These are phyloP conservation scores for Pyrrhia umbra DNA, from an alignment of 2,888 invertebrate species.

Conservation along the genomic window DNA sequence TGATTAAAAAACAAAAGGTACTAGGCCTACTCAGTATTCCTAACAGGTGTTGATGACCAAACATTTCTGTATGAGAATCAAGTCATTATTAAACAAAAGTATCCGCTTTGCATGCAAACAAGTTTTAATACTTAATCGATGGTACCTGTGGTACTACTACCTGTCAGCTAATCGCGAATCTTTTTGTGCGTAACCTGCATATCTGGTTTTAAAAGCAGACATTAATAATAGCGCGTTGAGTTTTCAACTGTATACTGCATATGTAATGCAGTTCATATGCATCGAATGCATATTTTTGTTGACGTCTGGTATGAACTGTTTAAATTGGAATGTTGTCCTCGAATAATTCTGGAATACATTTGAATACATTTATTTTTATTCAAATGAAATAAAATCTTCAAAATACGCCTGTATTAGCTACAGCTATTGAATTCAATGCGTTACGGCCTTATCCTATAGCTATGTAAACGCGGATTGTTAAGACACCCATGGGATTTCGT, in stretches of 20 bases:
- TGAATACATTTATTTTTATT: constrained; percentile 33
- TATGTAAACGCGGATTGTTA: constrained; percentile 24
- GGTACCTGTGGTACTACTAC: constrained; percentile 21
- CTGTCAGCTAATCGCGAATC: constrained; percentile 40
- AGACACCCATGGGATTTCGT: constrained; percentile 32
- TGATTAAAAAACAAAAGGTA: constrained; percentile 40
- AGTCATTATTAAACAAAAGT: constrained; percentile 42
- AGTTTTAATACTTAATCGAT: constrained; percentile 52
- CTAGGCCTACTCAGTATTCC: constrained; percentile 34
- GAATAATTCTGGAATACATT: constrained; percentile 44
- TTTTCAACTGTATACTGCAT: constrained; percentile 22
- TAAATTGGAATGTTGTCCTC: constrained; percentile 39
- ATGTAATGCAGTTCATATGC: constrained; percentile 28
- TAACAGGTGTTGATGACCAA: constrained; percentile 31
- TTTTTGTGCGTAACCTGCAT: constrained; percentile 39
- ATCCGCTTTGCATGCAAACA: constrained; percentile 49
- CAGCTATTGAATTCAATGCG: constrained; percentile 4
- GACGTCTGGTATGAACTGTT: constrained; percentile 22
- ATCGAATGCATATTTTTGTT: constrained; percentile 44
- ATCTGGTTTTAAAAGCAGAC: constrained; percentile 27
- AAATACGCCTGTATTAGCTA: not conserved
- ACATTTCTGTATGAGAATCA: constrained; percentile 42
- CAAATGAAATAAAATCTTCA: constrained; percentile 3
- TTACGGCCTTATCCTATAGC: constrained; percentile 5
- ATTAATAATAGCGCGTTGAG: constrained; percentile 26